These are phyloP conservation scores for Sacculina carcini DNA, from an alignment of 2,888 invertebrate genomes.

Conservation along the genomic window DNA sequence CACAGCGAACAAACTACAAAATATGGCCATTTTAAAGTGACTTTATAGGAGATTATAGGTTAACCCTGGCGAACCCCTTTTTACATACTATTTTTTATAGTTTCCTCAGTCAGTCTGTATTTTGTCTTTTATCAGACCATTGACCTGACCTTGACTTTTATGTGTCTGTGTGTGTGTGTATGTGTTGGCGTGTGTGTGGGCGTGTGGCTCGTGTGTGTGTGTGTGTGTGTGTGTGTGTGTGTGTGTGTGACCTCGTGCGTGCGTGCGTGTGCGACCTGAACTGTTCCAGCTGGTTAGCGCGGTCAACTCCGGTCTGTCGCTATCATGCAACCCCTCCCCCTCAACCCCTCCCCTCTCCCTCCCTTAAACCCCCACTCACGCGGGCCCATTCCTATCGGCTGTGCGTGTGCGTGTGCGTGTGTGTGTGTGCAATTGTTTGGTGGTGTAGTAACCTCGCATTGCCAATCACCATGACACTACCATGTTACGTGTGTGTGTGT, in stretches of 20 bases:
- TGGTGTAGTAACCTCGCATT: neutral
- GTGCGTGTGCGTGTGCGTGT: neutral
- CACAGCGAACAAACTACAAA: too few species aligned
- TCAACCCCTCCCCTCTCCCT: neutral
- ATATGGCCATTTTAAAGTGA: too few species aligned
- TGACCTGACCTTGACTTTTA: neutral
- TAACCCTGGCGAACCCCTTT: too few species aligned
- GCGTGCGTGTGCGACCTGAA: neutral
- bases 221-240: constrained; percentile 2
- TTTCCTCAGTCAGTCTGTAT: too few species aligned
- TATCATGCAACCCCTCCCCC: neutral
- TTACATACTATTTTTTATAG: too few species aligned
- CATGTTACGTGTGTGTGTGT: neutral
- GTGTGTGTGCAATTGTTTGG: neutral
- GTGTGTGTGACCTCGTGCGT: neutral
- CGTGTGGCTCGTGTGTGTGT: neutral
- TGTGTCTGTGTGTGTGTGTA: neutral
- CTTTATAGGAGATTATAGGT: too few species aligned
- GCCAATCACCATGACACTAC: neutral
- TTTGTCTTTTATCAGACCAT: too few species aligned
- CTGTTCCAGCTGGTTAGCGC: neutral
- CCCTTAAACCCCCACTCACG: neutral
- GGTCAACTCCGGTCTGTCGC: neutral
- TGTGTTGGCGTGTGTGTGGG: neutral
- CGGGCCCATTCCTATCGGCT: neutral